A percentile compares a stretch with the other conserved stretches of the same genome.
phyloP scores from a whole-genome alignment of 2,888 invertebrate species.

The Priocnemis perturbator region DNA sequence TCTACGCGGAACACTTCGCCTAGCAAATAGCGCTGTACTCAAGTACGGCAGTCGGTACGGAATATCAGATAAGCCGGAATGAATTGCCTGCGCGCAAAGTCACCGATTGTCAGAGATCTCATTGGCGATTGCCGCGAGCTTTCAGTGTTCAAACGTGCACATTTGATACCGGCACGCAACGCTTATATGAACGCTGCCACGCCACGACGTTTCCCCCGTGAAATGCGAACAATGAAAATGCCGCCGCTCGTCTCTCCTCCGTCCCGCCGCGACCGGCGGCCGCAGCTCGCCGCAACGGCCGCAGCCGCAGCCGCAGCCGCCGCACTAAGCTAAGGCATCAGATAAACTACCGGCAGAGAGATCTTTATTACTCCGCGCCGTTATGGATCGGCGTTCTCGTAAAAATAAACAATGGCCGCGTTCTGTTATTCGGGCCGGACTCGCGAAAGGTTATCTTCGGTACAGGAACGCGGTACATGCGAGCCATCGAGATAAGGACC shows the following conservation, averaged over 20 bases:
- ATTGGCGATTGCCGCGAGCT: constrained; percentile 51
- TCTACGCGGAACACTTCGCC: constrained; percentile 38
- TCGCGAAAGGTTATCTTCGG: constrained; percentile 49
- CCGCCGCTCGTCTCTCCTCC: constrained; percentile 3
- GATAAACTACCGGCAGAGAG: constrained; percentile 44
- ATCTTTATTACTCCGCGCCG: constrained; percentile 51
- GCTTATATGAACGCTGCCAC: constrained; percentile 25
- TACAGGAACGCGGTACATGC: constrained; percentile 48
- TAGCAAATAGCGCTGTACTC: constrained; percentile 42
- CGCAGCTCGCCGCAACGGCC: too few species aligned
- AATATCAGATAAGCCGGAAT: constrained; percentile 24
- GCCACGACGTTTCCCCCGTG: constrained; percentile 24
- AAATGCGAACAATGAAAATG: constrained; percentile 34
- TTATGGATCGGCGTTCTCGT: constrained; percentile 48
- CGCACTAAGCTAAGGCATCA: constrained; percentile 30
- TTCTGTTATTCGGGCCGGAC: constrained; percentile 33
- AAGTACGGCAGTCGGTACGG: constrained; percentile 11
- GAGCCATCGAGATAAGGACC: constrained; percentile 46
- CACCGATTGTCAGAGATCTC: constrained; percentile 59
- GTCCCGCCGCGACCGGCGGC: background rate
- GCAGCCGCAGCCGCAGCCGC: too few species aligned
- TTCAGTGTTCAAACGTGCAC: constrained; percentile 49
- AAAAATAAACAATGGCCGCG: constrained; percentile 51
- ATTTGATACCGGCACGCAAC: constrained; percentile 53
- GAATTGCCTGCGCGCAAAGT: constrained; percentile 43